Evolutionary conservation across 2,797 vertebrate genomes (phyloP), one percentile per base, ranked within the genome.

Genomic region (Numenius phaeopus): DNA sequence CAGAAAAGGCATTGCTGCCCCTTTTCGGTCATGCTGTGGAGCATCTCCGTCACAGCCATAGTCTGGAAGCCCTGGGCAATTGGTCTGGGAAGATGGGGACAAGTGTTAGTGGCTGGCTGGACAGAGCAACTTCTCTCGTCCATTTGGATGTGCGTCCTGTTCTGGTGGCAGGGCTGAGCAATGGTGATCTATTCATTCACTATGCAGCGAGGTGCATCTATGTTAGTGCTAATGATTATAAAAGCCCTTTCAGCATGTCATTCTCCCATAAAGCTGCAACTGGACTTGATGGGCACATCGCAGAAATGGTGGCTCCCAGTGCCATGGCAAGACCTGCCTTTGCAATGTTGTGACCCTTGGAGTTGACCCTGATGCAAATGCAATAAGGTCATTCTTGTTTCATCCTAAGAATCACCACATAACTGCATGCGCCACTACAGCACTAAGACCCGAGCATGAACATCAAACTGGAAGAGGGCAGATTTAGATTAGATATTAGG

Each of bases 201-300:
- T 24, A 23, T 16, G 14, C 8, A 26, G 23, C 0, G 0, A 87
- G 23, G 12, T 40, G 40, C 19, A 8, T 9, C 46, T 4, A 15
- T 13, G 23, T 55, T 70, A 59, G 32, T 0, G 0, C 4, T 46
- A 34, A 46, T 0, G 27, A 37, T 24, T 1, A 1, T 46, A 50
- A 67, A 76, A 80, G 5, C 7, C 18, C 20, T 80, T 76, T 67
- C 34, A 37, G 29, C 24, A 13, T n/a, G 13, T 50, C 37, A 40
- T 71, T 67, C 27, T 69, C 9, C n/a, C 15, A 3, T 42, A 76
- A 82, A 54, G 14, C 27, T 64, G 40, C 24, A 66, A 40, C 7
- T 13, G 30, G 21, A 40, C 27, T 83, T 47, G 58, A 17, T 8
- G 44, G 10, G 7, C 9, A 7, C 24, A 37, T 3, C 14, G 57